A percentile compares a stretch with the other conserved stretches of the same genome.
Evolutionary conservation across 2,888 invertebrate genomes (phyloP).

Genomic region (Bhutanitis thaidina): DNA sequence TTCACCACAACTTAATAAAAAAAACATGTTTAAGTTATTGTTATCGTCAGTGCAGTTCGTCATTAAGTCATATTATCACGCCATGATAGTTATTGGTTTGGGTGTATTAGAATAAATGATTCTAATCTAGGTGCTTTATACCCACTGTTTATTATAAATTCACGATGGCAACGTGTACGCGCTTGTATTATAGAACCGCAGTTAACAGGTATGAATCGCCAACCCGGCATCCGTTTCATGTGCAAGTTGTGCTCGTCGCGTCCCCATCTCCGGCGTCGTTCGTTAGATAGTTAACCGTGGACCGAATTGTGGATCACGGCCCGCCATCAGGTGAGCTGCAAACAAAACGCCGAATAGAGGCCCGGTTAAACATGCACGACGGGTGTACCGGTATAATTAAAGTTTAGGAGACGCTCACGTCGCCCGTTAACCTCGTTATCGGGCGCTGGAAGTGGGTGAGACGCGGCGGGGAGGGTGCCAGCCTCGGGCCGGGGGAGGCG

Average conservation of each 20-base stretch:
- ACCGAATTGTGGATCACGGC: conserved; percentile 60
- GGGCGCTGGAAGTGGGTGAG: conserved; percentile 80
- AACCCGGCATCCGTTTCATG: conserved; percentile 30
- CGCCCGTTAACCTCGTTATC: conserved; percentile 81
- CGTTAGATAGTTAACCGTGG: conserved; percentile 59
- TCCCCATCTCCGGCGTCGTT: conserved; percentile 55
- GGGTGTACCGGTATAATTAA: conserved; percentile 79
- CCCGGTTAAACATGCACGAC: conserved; percentile 77
- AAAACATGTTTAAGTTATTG: too few relatives aligned
- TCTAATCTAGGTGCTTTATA: too few relatives aligned
- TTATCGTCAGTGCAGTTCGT: too few relatives aligned
- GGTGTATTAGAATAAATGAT: too few relatives aligned
- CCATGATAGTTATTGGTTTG: too few relatives aligned
- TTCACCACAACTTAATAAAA: too few relatives aligned
- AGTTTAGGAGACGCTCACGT: conserved; percentile 80
- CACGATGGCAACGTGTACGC: conserved; percentile 32
- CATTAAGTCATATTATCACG: too few relatives aligned
- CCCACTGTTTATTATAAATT: conserved; percentile 32
- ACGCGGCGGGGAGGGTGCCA: conserved; percentile 62
- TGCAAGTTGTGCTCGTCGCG: conserved; percentile 38
- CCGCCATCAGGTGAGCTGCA: conserved; percentile 70
- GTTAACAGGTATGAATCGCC: conserved; percentile 49
- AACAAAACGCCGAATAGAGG: conserved; percentile 75
- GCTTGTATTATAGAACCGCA: conserved; percentile 43
- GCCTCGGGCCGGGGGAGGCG: conserved; percentile 59